phyloP scores from a whole-genome alignment of 1,140 invertebrate genomes.

The Sitobion miscanthi region DNA sequence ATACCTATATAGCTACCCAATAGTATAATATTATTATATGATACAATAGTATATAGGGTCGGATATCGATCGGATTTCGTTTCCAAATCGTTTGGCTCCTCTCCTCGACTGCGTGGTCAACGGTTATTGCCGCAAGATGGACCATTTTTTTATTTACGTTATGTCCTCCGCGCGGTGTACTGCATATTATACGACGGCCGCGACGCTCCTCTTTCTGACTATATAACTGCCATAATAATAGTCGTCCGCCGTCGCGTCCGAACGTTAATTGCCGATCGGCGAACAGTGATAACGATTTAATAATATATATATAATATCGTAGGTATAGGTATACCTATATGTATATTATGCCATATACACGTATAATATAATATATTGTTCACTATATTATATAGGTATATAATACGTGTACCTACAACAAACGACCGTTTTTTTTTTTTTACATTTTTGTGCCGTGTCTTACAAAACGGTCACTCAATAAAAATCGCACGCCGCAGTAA shows the following conservation, averaged over 20 bases:
- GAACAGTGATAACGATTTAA: not conserved
- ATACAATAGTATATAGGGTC: not conserved
- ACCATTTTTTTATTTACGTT: not conserved
- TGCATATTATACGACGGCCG: not conserved
- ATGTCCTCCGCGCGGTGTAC: not conserved
- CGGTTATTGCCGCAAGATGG: not conserved
- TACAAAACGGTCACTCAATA: conserved; percentile 33
- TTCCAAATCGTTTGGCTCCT: not conserved
- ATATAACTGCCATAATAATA: not conserved
- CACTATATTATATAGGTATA: not conserved
- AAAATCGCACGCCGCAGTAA: conserved; percentile 4
- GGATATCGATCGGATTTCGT: not conserved
- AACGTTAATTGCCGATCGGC: conserved; percentile 44
- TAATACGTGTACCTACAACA: not conserved
- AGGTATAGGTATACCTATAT: not conserved
- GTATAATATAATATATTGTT: not conserved
- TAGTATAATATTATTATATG: not conserved
- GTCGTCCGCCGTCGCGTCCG: not conserved
- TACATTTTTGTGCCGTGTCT: conserved; percentile 38
- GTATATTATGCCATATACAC: not conserved
- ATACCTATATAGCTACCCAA: not conserved
- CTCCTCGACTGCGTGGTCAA: not conserved
- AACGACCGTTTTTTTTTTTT: not conserved
- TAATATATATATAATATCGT: not conserved
- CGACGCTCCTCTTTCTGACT: not conserved